Percentiles rank a stretch among this genome's conserved stretches.
phyloP scores from a whole-genome alignment of 2,888 invertebrate species.

The Dynastes grantii region DNA sequence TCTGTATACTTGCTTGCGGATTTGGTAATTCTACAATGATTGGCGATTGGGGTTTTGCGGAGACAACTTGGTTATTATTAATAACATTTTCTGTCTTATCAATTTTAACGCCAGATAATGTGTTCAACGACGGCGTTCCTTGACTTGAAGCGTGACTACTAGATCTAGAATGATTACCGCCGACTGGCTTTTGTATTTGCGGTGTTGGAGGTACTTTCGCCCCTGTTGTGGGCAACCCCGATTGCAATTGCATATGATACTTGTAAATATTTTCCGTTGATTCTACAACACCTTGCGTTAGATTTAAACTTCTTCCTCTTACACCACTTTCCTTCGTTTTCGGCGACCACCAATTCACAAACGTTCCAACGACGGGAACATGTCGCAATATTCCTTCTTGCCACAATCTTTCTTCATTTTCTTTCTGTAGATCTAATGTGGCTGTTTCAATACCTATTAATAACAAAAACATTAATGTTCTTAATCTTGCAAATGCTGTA shows the following conservation, averaged over 20 bases:
- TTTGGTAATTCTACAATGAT: constrained; percentile 22
- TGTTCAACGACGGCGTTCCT: constrained; percentile 45
- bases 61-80: constrained; percentile 28
- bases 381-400: constrained; percentile 95
- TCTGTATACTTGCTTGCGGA: constrained; percentile 39
- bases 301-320: constrained; percentile 87
- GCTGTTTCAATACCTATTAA: constrained; percentile 90
- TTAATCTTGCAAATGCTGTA: not conserved
- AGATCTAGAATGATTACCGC: constrained; percentile 77
- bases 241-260: constrained; percentile 86
- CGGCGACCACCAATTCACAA: constrained; percentile 98
- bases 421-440: constrained; percentile 91
- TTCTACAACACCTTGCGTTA: constrained; percentile 84
- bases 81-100: constrained; percentile 31
- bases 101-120: constrained; percentile 31
- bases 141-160: constrained; percentile 73
- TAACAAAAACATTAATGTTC: constrained; percentile 15
- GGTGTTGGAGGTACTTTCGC: constrained; percentile 80
- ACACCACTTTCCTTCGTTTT: constrained; percentile 81
- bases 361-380: constrained; percentile 93
- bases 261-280: constrained; percentile 87
- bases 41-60: constrained; percentile 31
- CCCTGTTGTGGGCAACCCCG: constrained; percentile 74
- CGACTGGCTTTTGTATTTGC: constrained; percentile 79
- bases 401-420: constrained; percentile 92